Conservation (phyloP, 2,113 vertebrate genomes). For the Tiliqua scincoides region DNA sequence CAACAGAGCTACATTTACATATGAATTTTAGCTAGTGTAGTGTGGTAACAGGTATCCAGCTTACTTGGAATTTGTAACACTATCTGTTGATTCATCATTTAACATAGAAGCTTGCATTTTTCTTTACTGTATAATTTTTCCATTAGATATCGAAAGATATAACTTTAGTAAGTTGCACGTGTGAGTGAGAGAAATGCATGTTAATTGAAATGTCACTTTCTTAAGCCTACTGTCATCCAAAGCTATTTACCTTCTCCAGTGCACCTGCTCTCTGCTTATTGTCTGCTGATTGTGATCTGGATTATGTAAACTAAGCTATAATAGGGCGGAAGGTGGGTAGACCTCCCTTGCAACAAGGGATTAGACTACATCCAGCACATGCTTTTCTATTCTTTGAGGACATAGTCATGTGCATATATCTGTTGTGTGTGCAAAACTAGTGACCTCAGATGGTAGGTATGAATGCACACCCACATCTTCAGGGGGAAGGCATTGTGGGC, state of each 20-base stretch:
- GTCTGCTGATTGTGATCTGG: neutral
- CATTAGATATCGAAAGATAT: neutral
- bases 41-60: neutral
- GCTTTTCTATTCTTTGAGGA: neutral
- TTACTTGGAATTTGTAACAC: neutral
- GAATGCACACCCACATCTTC: neutral
- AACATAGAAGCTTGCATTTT: slow-evolving; percentile 23
- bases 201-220: neutral
- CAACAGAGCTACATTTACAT: neutral
- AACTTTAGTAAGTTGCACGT: neutral
- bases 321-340: neutral
- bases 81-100: neutral
- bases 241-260: neutral
- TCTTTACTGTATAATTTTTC: slow-evolving; percentile 28
- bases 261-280: neutral
- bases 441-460: neutral
- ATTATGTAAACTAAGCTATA: neutral
- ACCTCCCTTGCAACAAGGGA: neutral
- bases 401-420: neutral
- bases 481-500: neutral
- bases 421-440: neutral
- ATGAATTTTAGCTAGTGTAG: neutral
- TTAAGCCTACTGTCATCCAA: neutral
- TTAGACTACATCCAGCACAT: neutral
- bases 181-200: neutral